Evolutionary conservation across 2,113 vertebrate genomes (phyloP).

Genomic region (Clarias batrachus): DNA sequence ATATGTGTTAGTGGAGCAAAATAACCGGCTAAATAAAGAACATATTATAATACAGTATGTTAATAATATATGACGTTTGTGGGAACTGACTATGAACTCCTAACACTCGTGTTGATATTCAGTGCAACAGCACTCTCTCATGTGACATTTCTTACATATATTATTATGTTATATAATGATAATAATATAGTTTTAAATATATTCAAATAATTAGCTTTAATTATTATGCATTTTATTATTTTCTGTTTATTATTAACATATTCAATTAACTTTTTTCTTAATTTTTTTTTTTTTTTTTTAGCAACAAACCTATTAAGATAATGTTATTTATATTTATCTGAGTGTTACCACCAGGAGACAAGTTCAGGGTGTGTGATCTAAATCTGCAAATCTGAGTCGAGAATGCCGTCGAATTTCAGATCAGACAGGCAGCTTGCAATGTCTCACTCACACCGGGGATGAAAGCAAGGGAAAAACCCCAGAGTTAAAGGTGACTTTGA

Average conservation of each 20-base stretch:
- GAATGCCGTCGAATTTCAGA: neutral
- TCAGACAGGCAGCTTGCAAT: neutral
- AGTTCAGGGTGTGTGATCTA: neutral
- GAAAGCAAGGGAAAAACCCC: constrained; percentile 39
- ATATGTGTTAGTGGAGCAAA: no score
- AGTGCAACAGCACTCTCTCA: no score
- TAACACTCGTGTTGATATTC: no score
- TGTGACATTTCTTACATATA: neutral
- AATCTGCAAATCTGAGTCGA: neutral
- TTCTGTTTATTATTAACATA: neutral
- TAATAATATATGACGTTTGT: neutral
- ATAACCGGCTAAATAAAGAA: no score
- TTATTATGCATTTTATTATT: neutral
- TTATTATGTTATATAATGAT: neutral
- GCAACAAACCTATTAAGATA: neutral
- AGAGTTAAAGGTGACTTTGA: constrained; percentile 52
- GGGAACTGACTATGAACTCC: no score
- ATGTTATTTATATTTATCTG: neutral
- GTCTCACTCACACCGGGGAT: constrained; percentile 21
- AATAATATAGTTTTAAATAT: neutral
- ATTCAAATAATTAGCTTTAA: neutral
- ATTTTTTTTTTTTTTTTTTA: neutral
- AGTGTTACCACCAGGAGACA: neutral
- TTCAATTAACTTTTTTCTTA: neutral
- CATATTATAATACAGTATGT: neutral